phyloP scores from a whole-genome alignment of 2,888 invertebrate genomes.

The Ophioninae sp. region DNA sequence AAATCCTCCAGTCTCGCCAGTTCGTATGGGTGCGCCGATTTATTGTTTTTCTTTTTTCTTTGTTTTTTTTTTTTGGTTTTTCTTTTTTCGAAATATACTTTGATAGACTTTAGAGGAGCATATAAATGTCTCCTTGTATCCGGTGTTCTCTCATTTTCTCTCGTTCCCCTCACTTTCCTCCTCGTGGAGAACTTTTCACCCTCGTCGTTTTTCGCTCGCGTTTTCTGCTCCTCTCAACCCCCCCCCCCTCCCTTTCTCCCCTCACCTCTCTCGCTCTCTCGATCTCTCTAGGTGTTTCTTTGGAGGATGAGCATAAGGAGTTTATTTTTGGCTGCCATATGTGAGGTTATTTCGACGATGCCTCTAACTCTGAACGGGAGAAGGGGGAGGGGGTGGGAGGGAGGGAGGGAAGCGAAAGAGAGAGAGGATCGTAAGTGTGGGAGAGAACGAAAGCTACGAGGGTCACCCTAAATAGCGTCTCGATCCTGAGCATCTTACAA shows the following conservation, averaged over 20 bases:
- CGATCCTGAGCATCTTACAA: conserved; percentile 62
- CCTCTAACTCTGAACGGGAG: conserved; percentile 58
- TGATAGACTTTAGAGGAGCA: conserved; percentile 65
- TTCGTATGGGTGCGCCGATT: conserved; percentile 40
- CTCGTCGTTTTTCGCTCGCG: conserved; percentile 42
- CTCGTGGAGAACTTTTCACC: conserved; percentile 52
- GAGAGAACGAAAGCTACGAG: conserved; percentile 44
- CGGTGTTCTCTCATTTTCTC: conserved; percentile 68
- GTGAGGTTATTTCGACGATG: conserved; percentile 79
- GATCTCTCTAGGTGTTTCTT: conserved; percentile 40
- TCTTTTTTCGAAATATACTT: conserved; percentile 42
- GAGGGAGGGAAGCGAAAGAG: conserved; percentile 35
- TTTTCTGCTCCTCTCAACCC: conserved; percentile 36
- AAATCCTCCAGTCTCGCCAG: conserved; percentile 55
- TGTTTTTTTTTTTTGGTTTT: too few relatives aligned
- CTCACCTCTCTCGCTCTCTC: conserved; percentile 37
- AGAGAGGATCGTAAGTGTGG: conserved; percentile 45
- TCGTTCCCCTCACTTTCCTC: conserved; percentile 55
- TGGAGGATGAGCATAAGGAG: conserved; percentile 78
- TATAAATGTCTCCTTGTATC: conserved; percentile 76
- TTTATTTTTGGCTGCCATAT: conserved; percentile 81
- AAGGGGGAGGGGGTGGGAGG: conserved; percentile 43
- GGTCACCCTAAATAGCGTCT: conserved; percentile 75
- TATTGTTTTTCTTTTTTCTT: too few relatives aligned
- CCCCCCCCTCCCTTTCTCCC: conserved; percentile 25